Conservation (phyloP, 2,888 invertebrate species). For the Spodoptera exigua region DNA sequence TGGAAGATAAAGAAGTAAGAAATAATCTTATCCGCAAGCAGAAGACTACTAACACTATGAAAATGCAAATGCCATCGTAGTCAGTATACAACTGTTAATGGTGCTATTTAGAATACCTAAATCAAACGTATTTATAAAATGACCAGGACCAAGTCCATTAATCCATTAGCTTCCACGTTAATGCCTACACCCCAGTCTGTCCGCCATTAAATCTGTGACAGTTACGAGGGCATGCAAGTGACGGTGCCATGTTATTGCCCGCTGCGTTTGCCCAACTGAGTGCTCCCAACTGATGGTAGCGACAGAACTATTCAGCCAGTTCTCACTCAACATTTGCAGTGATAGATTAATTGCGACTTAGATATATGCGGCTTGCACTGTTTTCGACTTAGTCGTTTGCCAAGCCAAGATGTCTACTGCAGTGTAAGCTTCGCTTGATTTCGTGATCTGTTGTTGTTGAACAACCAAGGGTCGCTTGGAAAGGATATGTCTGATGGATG, state of each 20-base stretch:
- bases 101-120: no score
- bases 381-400: constrained; percentile 48
- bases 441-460: background rate
- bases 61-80: no score
- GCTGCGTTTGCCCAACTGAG: constrained; percentile 67
- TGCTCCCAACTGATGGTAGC: constrained; percentile 58
- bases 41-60: no score
- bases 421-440: constrained; percentile 37
- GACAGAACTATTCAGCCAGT: constrained; percentile 58
- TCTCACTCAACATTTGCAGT: constrained; percentile 54
- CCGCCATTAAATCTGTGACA: constrained; percentile 22
- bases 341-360: constrained; percentile 60
- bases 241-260: constrained; percentile 69
- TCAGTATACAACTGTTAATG: no score
- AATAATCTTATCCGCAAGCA: no score
- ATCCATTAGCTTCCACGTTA: constrained; percentile 3
- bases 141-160: background rate
- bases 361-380: constrained; percentile 47
- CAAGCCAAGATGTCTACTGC: constrained; percentile 43
- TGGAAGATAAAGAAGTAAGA: no score
- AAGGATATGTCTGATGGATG: no score
- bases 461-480: no score
- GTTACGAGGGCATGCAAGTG: constrained; percentile 62
- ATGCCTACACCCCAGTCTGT: constrained; percentile 41
- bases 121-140: no score